Conservation (phyloP, 2,888 invertebrate genomes). For the Seladonia tumulorum region DNA sequence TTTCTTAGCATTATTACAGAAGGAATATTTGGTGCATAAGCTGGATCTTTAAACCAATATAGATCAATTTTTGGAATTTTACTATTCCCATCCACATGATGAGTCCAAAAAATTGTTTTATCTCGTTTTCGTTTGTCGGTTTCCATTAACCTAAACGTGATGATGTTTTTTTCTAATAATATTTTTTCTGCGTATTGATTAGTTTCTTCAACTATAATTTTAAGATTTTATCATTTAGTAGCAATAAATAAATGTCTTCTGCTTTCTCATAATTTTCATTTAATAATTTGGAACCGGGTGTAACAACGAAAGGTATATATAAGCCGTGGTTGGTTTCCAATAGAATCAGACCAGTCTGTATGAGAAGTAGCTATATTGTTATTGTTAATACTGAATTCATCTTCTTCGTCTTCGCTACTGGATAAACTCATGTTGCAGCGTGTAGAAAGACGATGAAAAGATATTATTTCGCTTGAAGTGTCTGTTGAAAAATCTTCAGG, state of each 20-base stretch:
- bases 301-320: background rate
- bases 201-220: constrained; percentile 35
- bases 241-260: too few species aligned
- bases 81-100: constrained; percentile 74
- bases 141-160: background rate
- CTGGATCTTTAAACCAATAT: constrained; percentile 73
- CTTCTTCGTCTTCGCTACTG: background rate
- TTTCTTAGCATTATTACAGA: constrained; percentile 69
- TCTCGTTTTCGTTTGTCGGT: background rate
- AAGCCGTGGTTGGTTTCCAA: background rate
- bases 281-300: too few species aligned
- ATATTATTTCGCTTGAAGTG: background rate
- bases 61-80: constrained; percentile 71
- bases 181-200: constrained; percentile 35
- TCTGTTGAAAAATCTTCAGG: background rate
- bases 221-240: too few species aligned
- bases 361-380: background rate
- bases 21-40: constrained; percentile 48
- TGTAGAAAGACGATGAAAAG: background rate
- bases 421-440: background rate
- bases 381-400: background rate
- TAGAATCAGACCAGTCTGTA: background rate
- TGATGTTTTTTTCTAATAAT: background rate
- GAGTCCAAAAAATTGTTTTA: constrained; percentile 66
- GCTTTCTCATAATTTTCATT: too few species aligned